Base-by-base conservation (phyloP, 2,888 invertebrate genomes). In the Ichneumoninae sp. region DNA sequence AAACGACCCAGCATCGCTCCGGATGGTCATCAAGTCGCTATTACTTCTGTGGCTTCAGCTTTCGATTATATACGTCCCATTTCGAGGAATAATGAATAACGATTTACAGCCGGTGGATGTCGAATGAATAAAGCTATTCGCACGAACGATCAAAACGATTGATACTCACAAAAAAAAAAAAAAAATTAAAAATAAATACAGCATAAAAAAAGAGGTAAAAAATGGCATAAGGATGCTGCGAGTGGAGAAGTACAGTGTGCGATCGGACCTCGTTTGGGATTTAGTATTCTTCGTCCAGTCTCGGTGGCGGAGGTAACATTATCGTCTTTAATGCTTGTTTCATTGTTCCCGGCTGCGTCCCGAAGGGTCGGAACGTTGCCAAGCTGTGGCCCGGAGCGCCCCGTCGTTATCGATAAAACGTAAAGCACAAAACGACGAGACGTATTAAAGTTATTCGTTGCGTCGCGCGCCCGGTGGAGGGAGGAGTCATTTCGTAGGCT, bases 391-490 rank as follows among this genome's bases (percentile, higher is more conserved):
- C 8, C 69, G 74, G 47, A 70, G 75, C 60, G 36, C 47, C 3
- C 54, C 69, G 16, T 26, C 79, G 84, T 82, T 82, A 82, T 82
- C 84, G 84, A 84, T 82, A 84, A 82, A 82, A 84, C 75, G 78
- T 78, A 60, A 79, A 84, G 70, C 71, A 66, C 70, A 70, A 78
- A 84, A 81, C 62, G 70, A 79, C 47, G 62, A 60, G 70, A 30
- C 66, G 69, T 44, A 62, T 69, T 70, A 60, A 60, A 60, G 78
- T 70, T 70, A 69, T 78, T 78, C 70, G 30, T 70, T 70, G 60
- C 57, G 65, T 50, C 47, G 30, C 16, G 5, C 19, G 60, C 50
- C 44, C 16, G 13, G 3, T 60, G 60, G 50, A 60, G 68, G 60
- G 50, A 75, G 69, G 69, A 60, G 66, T 80, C 80, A 76, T 83